Percentiles rank a stretch among this genome's conserved stretches.
phyloP scores from a whole-genome alignment of 1,140 invertebrate genomes.

The Phymorhynchus buccinoides region DNA sequence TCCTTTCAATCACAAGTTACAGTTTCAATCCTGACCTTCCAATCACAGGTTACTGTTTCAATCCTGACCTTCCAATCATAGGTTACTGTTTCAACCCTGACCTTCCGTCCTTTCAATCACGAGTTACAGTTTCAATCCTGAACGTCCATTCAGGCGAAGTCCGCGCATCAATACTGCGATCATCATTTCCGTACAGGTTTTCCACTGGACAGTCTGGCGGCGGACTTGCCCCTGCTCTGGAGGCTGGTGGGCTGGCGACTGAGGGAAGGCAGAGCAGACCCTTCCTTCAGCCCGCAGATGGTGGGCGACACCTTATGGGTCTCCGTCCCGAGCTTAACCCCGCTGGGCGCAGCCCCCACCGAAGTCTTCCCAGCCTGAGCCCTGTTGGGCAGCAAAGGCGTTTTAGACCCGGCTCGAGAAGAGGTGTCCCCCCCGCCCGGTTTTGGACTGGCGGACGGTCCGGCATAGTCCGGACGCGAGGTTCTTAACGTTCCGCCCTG shows the following conservation, averaged over 20 bases:
- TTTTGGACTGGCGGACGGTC: neutral
- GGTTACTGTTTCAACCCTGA: neutral
- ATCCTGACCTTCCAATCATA: neutral
- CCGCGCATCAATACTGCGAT: too few relatives aligned
- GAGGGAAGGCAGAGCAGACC: neutral
- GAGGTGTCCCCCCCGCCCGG: neutral
- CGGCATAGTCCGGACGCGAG: neutral
- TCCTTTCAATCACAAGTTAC: neutral
- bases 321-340: too few relatives aligned
- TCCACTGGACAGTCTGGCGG: slow-evolving; percentile 5
- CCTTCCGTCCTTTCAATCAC: neutral
- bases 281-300: slow-evolving; percentile 31
- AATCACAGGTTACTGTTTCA: neutral
- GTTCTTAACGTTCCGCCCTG: neutral
- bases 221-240: neutral
- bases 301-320: slow-evolving; percentile 7
- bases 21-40: neutral
- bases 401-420: neutral
- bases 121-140: neutral
- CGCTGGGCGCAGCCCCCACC: neutral
- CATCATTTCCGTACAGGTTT: neutral
- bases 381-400: neutral
- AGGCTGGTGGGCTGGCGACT: neutral
- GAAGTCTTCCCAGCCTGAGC: neutral
- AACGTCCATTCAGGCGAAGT: too few relatives aligned